Base-by-base conservation (phyloP, 1,140 invertebrate species). In the Heliconius hermathena region DNA sequence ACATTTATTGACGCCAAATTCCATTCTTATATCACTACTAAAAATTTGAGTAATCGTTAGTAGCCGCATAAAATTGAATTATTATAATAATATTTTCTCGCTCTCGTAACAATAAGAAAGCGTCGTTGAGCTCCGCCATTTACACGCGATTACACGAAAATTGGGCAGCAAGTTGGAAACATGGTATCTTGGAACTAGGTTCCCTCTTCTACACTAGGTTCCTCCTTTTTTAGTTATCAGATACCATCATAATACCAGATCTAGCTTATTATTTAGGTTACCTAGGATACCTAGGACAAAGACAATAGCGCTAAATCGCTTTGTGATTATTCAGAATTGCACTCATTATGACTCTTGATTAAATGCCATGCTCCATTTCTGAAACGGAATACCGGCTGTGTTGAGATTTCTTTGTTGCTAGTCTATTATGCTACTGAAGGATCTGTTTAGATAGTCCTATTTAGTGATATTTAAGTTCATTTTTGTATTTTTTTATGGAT, bases 241-340 rank as follows among this genome's bases (percentile, higher is more conserved):
- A 36, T n/a, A 60, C 57, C n/a, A 0, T 22, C 57, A 66, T 29
- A 66, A 66, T 29, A 66, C 26, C 11, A 66, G 3, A 66, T 66
- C 60, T 29, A 66, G 60, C 60, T 66, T 66, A 66, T 66, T 66
- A 66, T 66, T 66, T 66, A 29, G 60, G 60, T 66, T 66, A 66
- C 60, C 60, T 60, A 60, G 57, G 57, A 60, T 60, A 60, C 57
- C 57, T 66, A 66, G 22, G 26, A 66, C 60, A 66, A 66, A 66
- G 60, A 66, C 26, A 66, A 66, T 66, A 29, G 60, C 22, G 60
- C 13, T 13, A 66, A 66, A 66, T 66, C 60, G 60, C 60, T 66
- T 66, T 66, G 26, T 66, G 60, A 66, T 66, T 66, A 66, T 66
- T 66, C 60, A 66, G 60, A 66, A 29, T 66, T 66, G 60, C 60